Evolutionary conservation across 2,888 invertebrate genomes (phyloP), one percentile per base, ranked within the genome.

Genomic region (Diadromus collaris): DNA sequence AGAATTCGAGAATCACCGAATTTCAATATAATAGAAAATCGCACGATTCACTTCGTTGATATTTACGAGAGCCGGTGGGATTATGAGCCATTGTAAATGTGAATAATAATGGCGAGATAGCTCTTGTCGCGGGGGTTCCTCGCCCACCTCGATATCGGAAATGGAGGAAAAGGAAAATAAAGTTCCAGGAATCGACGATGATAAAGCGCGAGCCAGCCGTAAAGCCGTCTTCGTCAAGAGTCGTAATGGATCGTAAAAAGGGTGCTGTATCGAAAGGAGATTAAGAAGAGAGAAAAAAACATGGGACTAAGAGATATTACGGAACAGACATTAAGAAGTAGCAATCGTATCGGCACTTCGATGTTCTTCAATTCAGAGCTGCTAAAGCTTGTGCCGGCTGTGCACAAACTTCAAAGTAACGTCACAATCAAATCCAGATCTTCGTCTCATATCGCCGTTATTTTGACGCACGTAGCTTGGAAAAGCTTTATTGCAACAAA

Each of bases 171-270:
- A 56, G 6, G 6, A 29, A 56, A 44, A 44, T 41, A 19, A 10
- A 29, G 19, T 6, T 9, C 9, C 19, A 9, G 19, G 6, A 10
- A 41, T 27, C 51, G 38, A 56, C 29, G 6, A 21, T 21, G 54
- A 34, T 51, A 5, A 24, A 38, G 34, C 5, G 29, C 38, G 56
- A 56, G 29, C 16, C 51, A 10, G 13, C 19, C 44, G n/a, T 29
- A 54, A 56, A 67, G 34, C 5, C 7, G 2, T 13, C 16, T 69
- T 69, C 46, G 29, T 38, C 58, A 32, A 58, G 44, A 27, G 58
- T 44, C 44, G 32, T 46, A 58, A 58, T 58, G 32, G 44, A 19
- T 29, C 69, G 44, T 58, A 69, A 69, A 69, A 69, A 44, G 1
- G 19, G 7, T 7, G 19, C 38, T 41, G 2, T 46, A 58, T 58